Evolutionary conservation across 2,888 invertebrate genomes (phyloP), one percentile per base, ranked within the genome.

Genomic region (Spisula subtruncata): DNA sequence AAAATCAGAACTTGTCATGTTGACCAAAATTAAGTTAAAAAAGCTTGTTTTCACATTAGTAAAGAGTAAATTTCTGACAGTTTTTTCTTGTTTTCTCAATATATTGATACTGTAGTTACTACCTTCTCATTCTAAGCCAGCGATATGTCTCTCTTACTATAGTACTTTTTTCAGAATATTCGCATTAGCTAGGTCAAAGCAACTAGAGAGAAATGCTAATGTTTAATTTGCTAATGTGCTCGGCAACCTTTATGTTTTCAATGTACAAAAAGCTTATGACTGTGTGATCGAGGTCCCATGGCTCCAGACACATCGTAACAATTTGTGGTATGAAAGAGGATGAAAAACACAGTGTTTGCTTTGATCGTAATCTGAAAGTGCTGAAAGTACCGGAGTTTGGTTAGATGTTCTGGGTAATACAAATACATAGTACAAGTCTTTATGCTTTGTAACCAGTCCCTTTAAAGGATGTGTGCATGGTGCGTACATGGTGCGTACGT

Each of bases 171-270:
- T 25, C n/a, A 60, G 20, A n/a, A n/a, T 5, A 60, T n/a, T 60
- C 2, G 25, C 25, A 25, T 66, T n/a, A 66, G 51, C 51, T 51
- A 8, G 25, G 60, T 66, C 60, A 66, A 25, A 66, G 25, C 16
- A 25, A 66, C 60, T 25, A 25, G 8, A 41, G 10, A 25, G 25
- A n/a, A 32, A 18, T 32, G 75, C 32, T 75, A 32, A 75, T 75
- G 75, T 16, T 75, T 32, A 75, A 75, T 75, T 75, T 75, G 75
- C 25, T 75, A 75, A 75, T 75, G 75, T 75, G 35, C 75, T 75
- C 16, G 35, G 75, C 75, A 75, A 75, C 75, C 75, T 75, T 75
- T 71, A 71, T 75, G 60, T 60, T 60, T 51, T 60, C 8, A n/a
- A 20, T 60, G 35, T 75, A 75, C 25, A 75, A 10, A 66, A 32